Conservation (phyloP, 1,140 invertebrate genomes). For the Colletes gigas region DNA sequence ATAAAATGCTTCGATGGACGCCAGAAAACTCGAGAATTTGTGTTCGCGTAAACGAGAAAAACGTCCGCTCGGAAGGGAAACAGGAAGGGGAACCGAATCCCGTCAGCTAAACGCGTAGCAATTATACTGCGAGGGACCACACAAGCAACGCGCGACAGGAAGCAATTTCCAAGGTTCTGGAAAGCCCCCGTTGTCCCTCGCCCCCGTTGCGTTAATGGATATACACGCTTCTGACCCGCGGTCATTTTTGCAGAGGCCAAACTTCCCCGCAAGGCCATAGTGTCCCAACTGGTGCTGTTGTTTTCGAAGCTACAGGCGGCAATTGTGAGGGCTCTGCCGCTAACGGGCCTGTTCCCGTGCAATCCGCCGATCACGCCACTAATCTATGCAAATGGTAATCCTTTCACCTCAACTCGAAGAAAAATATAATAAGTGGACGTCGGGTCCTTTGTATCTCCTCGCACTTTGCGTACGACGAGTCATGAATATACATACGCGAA, state of each 20-base stretch:
- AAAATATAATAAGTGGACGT: background rate
- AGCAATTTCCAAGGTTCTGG: constrained; percentile 41
- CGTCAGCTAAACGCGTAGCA: background rate
- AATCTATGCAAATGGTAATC: constrained; percentile 76
- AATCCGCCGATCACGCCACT: constrained; percentile 76
- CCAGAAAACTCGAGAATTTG: no score
- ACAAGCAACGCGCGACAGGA: constrained; percentile 22
- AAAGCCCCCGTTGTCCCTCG: constrained; percentile 21
- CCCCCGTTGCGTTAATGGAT: constrained; percentile 25
- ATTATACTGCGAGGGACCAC: constrained; percentile 19
- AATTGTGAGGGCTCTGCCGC: constrained; percentile 69
- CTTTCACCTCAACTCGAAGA: background rate
- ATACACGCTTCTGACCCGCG: constrained; percentile 39
- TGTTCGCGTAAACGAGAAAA: background rate
- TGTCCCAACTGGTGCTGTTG: constrained; percentile 76
- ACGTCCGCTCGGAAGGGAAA: background rate
- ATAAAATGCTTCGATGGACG: no score
- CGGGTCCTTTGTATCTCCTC: no score
- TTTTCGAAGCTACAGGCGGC: constrained; percentile 77
- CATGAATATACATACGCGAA: no score
- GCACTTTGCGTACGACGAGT: no score
- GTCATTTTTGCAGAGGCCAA: constrained; percentile 71
- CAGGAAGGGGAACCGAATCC: background rate
- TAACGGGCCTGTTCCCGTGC: constrained; percentile 76
- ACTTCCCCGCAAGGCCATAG: constrained; percentile 68